Base-by-base conservation (phyloP, 2,888 invertebrate genomes). In the Toxonevra muliebris region DNA sequence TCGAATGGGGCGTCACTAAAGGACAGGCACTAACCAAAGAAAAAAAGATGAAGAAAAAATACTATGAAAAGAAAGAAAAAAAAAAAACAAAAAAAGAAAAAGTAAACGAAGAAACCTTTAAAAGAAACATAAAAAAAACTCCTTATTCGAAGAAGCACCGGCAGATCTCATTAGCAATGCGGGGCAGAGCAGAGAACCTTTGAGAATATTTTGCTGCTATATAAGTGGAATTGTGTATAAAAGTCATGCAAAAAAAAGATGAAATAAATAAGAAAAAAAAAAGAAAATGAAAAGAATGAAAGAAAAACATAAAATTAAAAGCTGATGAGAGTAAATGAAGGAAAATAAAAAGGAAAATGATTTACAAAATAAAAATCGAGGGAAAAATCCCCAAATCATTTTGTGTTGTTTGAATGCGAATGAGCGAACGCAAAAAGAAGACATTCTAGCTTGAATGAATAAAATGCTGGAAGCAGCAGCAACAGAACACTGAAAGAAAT, bases 101-200 rank as follows among this genome's bases (percentile, higher is more conserved):
- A 69, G 43, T 13, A 64, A 61, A 59, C 55, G 60, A 62, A 67
- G 19, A 41, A 60, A 30, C 5, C 19, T 12, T 48, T 30, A 65
- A 42, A 50, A 62, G 69, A 67, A 69, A 58, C 52, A 61, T 53
- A 67, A 65, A 69, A 75, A 76, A 72, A 71, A 62, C 68, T 71
- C 73, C 76, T 78, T 78, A 62, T 65, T 58, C 71, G 61, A 76
- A 74, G 78, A 30, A 30, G 30, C 30, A 30, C 77, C 75, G 68
- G 70, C 66, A 76, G 79, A 80, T 82, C 81, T 81, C 81, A 81
- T 81, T 81, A 81, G 79, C 77, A 78, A 77, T 79, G 77, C 79
- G 75, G 75, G 69, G 72, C 71, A 63, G 69, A 66, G 68, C 55
- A 61, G 61, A 68, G 66, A 53, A 53, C 73, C 73, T 75, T 74